These are phyloP conservation scores for Oscheius sp. DNA, from an alignment of 2,888 invertebrate species.

Conservation along the genomic window DNA sequence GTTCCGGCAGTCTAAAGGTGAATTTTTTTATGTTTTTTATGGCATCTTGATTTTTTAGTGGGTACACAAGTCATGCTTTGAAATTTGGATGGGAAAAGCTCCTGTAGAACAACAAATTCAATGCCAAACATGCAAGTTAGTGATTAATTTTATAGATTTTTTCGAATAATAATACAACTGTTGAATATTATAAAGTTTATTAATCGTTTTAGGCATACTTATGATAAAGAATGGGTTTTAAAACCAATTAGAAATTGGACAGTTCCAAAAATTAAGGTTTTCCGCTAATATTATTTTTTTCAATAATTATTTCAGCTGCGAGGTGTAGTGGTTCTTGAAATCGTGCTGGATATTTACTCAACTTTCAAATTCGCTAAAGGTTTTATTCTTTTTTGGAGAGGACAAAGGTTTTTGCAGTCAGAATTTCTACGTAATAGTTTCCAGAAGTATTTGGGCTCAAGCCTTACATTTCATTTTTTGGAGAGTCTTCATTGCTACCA, in stretches of 20 bases:
- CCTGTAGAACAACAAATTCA: slow-evolving; percentile 52
- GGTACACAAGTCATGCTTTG: slow-evolving; percentile 58
- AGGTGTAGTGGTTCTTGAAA: slow-evolving; percentile 38
- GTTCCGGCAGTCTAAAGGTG: slow-evolving; percentile 52
- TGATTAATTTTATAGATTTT: background rate
- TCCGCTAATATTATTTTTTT: background rate
- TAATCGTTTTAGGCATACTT: slow-evolving; percentile 44
- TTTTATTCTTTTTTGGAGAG: slow-evolving; percentile 36
- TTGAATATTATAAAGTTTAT: background rate
- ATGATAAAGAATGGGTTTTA: slow-evolving; percentile 51
- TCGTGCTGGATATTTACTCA: slow-evolving; percentile 45
- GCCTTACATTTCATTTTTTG: slow-evolving; percentile 43
- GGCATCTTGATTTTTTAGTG: slow-evolving; percentile 46
- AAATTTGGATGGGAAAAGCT: slow-evolving; percentile 54
- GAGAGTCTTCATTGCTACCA: slow-evolving; percentile 44
- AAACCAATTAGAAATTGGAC: slow-evolving; percentile 48
- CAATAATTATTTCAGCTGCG: background rate
- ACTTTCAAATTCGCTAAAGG: slow-evolving; percentile 48
- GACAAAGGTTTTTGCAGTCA: slow-evolving; percentile 35
- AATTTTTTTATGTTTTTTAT: background rate
- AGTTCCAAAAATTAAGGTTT: slow-evolving; percentile 41
- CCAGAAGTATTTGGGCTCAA: slow-evolving; percentile 39
- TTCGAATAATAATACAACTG: too few relatives aligned
- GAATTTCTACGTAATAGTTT: background rate
- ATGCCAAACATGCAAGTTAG: slow-evolving; percentile 58